phyloP scores from a whole-genome alignment of 2,888 invertebrate species.

The Plagodis pulveraria region DNA sequence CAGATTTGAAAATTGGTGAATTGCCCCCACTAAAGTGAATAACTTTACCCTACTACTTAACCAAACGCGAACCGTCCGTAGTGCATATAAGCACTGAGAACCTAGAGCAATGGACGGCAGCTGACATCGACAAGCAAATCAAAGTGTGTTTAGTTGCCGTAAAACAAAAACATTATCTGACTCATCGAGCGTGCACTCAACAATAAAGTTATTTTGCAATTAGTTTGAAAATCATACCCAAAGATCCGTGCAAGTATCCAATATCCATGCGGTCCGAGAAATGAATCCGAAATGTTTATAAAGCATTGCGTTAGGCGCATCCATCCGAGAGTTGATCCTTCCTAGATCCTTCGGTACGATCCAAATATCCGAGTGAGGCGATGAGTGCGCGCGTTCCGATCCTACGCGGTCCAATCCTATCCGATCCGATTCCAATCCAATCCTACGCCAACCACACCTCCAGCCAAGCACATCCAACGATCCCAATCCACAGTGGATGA shows the following conservation, averaged over 20 bases:
- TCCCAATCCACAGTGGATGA: slow-evolving; percentile 83
- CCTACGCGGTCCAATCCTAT: slow-evolving; percentile 39
- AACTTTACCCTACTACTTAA: not conserved
- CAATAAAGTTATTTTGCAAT: slow-evolving; percentile 70
- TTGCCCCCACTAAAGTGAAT: too few species aligned
- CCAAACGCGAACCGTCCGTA: not conserved
- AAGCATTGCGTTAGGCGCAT: slow-evolving; percentile 28
- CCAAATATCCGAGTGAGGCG: slow-evolving; percentile 54
- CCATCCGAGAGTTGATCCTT: slow-evolving; percentile 41
- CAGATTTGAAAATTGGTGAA: too few species aligned
- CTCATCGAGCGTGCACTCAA: slow-evolving; percentile 79
- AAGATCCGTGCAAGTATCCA: slow-evolving; percentile 61
- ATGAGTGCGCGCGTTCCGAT: slow-evolving; percentile 40
- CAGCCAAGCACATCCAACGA: slow-evolving; percentile 72
- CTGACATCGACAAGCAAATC: slow-evolving; percentile 62
- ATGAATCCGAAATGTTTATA: slow-evolving; percentile 49
- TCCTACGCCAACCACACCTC: slow-evolving; percentile 49
- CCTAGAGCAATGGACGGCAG: slow-evolving; percentile 10
- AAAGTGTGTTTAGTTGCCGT: slow-evolving; percentile 57
- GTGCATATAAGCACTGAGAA: slow-evolving; percentile 6
- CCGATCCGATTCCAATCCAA: slow-evolving; percentile 46
- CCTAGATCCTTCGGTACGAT: slow-evolving; percentile 58
- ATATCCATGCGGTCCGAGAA: slow-evolving; percentile 28
- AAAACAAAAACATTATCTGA: slow-evolving; percentile 61
- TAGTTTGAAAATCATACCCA: slow-evolving; percentile 80